Conservation (phyloP, 2,797 vertebrate genomes). For the Lepus oiostolus region DNA sequence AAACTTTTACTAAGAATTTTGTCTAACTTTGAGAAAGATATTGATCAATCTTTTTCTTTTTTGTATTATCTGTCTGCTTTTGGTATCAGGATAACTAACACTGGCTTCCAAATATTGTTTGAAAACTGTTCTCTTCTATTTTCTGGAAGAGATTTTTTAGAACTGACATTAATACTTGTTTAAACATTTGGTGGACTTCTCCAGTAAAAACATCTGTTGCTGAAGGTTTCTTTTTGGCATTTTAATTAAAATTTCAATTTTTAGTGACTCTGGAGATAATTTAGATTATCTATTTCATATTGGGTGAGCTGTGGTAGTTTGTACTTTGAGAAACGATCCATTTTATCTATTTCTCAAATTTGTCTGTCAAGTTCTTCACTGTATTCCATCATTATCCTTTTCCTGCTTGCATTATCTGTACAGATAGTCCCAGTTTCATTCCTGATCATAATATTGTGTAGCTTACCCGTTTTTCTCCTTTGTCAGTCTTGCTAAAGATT, state of each 20-base stretch:
- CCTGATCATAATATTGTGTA: neutral
- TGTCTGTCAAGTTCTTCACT: neutral
- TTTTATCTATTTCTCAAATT: neutral
- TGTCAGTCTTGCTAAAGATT: neutral
- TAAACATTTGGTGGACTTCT: neutral
- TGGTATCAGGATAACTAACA: neutral
- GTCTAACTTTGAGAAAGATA: neutral
- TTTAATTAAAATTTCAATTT: neutral
- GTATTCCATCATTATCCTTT: neutral
- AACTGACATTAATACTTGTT: neutral
- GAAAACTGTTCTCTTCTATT: neutral
- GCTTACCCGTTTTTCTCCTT: neutral
- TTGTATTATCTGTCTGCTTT: neutral
- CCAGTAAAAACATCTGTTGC: neutral
- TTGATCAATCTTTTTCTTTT: neutral
- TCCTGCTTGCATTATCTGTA: neutral
- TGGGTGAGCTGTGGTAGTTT: neutral
- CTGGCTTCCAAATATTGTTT: neutral
- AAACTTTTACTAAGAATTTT: neutral
- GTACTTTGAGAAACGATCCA: neutral
- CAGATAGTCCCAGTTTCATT: neutral
- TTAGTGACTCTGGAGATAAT: neutral
- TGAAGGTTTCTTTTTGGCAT: neutral
- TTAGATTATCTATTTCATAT: neutral
- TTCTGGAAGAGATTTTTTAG: neutral